Percentiles rank a stretch among this genome's conserved stretches.
Evolutionary conservation across 2,113 vertebrate species (phyloP).

Genomic region (Sialia sialis): DNA sequence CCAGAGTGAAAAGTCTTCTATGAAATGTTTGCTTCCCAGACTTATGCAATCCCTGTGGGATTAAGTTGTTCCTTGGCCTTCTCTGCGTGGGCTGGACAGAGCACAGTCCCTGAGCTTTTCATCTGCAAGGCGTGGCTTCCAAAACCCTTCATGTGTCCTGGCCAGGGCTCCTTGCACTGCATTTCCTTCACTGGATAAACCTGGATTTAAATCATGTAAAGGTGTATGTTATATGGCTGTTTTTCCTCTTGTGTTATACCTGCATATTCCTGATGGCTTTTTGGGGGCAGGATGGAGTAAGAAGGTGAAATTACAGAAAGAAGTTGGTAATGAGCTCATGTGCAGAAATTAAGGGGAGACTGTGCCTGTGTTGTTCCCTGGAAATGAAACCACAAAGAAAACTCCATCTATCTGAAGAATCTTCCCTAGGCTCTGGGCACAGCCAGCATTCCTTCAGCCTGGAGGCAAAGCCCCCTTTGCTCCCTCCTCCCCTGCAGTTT

Average conservation of each 20-base stretch:
- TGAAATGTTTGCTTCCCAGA: neutral
- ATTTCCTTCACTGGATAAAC: accelerated
- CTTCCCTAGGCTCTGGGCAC: neutral
- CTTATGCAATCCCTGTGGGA: neutral
- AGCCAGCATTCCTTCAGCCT: neutral
- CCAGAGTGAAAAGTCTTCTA: neutral
- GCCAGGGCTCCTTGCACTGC: neutral
- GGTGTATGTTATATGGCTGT: accelerated
- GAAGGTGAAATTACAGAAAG: no score
- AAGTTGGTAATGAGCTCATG: neutral
- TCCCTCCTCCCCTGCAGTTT: neutral
- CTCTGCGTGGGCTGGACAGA: neutral
- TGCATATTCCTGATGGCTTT: neutral
- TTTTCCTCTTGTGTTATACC: neutral
- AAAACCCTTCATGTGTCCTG: neutral
- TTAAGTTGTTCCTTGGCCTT: neutral
- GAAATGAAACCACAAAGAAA: neutral
- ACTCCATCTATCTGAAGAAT: accelerated
- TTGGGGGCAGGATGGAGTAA: no score
- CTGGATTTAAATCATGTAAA: accelerated
- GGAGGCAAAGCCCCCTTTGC: neutral
- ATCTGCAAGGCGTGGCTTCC: neutral
- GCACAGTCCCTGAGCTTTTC: neutral
- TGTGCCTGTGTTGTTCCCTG: neutral
- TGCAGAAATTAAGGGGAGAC: neutral